Conservation (phyloP, 2,888 invertebrate species). For the Melolontha melolontha region DNA sequence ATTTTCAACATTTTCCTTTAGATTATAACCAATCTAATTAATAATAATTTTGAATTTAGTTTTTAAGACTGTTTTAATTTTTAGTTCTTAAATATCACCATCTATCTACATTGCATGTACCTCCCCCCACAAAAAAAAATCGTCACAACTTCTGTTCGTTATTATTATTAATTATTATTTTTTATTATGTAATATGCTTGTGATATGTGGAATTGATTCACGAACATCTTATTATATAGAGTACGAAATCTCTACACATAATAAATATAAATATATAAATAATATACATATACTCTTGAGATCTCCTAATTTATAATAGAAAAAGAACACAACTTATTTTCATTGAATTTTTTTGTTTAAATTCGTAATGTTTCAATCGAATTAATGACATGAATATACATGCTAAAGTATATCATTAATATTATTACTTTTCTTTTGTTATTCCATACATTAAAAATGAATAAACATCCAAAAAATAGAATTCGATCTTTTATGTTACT, state of each 20-base stretch:
- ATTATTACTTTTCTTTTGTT: conserved; percentile 5
- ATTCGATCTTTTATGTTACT: too few species aligned
- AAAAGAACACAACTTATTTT: conserved; percentile 13
- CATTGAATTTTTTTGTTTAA: conserved; percentile 13
- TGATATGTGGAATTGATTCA: conserved; percentile 58
- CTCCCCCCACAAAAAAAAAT: neutral
- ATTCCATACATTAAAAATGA: neutral
- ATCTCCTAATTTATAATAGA: conserved; percentile 36
- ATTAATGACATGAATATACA: conserved; percentile 18
- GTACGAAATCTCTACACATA: conserved; percentile 54
- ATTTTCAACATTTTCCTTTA: neutral
- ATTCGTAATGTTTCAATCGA: conserved; percentile 7
- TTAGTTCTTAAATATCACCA: conserved; percentile 32
- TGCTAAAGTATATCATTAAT: neutral
- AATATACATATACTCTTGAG: conserved; percentile 31
- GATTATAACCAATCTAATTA: conserved; percentile 1
- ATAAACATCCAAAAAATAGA: too few species aligned
- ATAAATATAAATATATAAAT: conserved; percentile 39
- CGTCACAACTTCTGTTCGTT: conserved; percentile 27
- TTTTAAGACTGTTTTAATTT: conserved; percentile 41
- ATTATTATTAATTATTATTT: conserved; percentile 13
- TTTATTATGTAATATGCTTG: conserved; percentile 51
- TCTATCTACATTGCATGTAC: neutral
- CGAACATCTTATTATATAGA: conserved; percentile 42
- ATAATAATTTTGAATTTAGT: conserved; percentile 36